phyloP scores from a whole-genome alignment of 2,113 vertebrate species.

The Shinisaurus crocodilurus region DNA sequence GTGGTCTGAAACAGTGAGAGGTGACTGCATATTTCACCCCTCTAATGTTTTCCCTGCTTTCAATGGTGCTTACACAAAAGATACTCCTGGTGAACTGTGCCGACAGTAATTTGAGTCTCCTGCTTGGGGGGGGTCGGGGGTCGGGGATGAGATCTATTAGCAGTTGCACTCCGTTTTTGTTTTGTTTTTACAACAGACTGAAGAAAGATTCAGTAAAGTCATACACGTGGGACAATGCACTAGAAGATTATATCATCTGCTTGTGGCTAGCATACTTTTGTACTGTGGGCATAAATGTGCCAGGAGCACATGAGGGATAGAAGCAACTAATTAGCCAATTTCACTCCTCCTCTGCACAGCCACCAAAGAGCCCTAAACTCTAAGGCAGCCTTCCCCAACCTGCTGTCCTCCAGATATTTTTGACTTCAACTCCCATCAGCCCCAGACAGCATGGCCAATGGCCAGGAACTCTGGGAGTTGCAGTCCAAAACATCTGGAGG shows the following conservation, averaged over 20 bases:
- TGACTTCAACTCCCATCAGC: too few species aligned
- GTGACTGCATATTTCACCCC: not conserved
- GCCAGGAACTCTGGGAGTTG: too few species aligned
- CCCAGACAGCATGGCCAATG: too few species aligned
- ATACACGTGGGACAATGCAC: not conserved
- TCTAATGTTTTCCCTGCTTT: not conserved
- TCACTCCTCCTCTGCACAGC: not conserved
- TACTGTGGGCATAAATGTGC: not conserved
- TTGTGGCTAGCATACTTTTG: not conserved
- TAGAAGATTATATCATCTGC: constrained; percentile 4
- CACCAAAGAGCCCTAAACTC: not conserved
- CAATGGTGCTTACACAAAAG: not conserved
- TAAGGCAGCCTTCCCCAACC: not conserved
- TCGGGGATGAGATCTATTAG: not conserved
- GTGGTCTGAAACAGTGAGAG: not conserved
- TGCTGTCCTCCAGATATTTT: too few species aligned
- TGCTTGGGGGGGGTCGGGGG: not conserved
- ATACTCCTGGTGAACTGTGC: not conserved
- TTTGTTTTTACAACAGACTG: not conserved
- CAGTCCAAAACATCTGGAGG: too few species aligned
- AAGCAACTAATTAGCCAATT: constrained; percentile 6
- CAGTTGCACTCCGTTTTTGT: not conserved
- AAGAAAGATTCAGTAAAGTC: not conserved
- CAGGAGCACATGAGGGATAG: not conserved
- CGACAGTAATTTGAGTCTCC: not conserved